Base-by-base conservation (phyloP, 92 coral and sea anemone species). In the Phenganax stokvisi region DNA sequence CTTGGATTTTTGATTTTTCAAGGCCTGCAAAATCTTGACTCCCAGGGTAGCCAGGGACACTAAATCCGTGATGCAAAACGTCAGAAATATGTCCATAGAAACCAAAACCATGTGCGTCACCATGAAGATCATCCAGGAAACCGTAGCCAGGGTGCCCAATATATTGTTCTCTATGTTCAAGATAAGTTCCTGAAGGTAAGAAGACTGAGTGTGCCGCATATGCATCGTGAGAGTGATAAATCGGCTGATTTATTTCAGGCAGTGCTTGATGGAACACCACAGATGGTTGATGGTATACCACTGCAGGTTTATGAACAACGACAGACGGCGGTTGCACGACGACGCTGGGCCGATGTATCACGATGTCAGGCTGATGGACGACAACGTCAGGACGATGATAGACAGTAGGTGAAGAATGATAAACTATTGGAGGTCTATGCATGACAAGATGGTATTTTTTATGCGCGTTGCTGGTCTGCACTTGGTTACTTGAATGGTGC, bases 351-450 rank as follows among this genome's bases (percentile, higher is more conserved):
- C 90, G 90, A 71, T 96, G 99, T 72, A 96, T 87, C 28, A 96
- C 96, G n/a, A 92, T 83, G 66, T 92, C 97, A 3, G 99, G 97
- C 61, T 93, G 88, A 79, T 96, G 99, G 62, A 92, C 62, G 9
- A 96, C 91, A 56, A 96, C 86, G 71, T 90, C 93, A 13, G 99
- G 99, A 27, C 92, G 90, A 81, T 96, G 97, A 65, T 96, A 96
- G 66, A 96, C 76, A 20, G 92, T 93, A 6, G 97, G 84, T 8
- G 99, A 90, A 29, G 96, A 89, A 68, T 96, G 97, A 64, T 90
- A 96, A 10, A 96, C 86, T 10, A 96, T 75, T 0, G 97, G 79
- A 12, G 99, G 96, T 56, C 96, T 85, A 30, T 85, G 89, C 82
- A 92, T 81, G n/a, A 96, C 75, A 3, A 96, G 96, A 15, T 86